A percentile compares a stretch with the other conserved stretches of the same genome.
Evolutionary conservation across 2,888 invertebrate genomes (phyloP).

Genomic region (Agrenia bidenticulata): DNA sequence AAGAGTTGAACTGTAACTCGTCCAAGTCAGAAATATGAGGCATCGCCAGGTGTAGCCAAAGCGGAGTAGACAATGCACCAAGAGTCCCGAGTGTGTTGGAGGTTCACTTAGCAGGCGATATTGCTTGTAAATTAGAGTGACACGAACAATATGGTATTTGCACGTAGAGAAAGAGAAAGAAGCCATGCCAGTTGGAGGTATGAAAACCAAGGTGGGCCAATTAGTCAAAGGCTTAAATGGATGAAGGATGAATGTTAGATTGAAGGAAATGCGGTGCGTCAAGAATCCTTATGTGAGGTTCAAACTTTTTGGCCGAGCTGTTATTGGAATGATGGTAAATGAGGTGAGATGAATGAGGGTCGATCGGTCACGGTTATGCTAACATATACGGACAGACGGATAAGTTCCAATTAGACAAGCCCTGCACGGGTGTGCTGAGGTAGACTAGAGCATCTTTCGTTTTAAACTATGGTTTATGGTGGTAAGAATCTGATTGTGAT

Average conservation of each 20-base stretch:
- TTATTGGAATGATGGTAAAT: slow-evolving; percentile 34
- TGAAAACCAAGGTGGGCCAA: slow-evolving; percentile 37
- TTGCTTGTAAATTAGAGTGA: slow-evolving; percentile 14
- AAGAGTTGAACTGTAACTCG: too few species aligned
- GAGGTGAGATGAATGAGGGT: slow-evolving; percentile 51
- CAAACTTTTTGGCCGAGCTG: background rate
- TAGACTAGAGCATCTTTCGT: background rate
- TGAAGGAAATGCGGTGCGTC: background rate
- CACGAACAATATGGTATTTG: slow-evolving; percentile 19
- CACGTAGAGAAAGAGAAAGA: slow-evolving; percentile 7
- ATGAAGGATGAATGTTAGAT: slow-evolving; percentile 27
- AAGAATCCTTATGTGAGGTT: background rate
- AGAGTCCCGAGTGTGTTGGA: too few species aligned
- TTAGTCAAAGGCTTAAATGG: slow-evolving; percentile 45
- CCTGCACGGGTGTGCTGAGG: slow-evolving; percentile 23
- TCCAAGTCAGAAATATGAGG: too few species aligned
- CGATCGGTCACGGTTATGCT: slow-evolving; percentile 45
- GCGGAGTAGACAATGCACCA: too few species aligned
- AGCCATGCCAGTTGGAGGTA: slow-evolving; percentile 21
- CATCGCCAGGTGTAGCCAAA: too few species aligned
- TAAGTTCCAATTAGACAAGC: slow-evolving; percentile 34
- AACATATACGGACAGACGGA: background rate
- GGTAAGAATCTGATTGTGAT: slow-evolving; percentile 3
- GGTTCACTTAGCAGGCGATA: background rate
- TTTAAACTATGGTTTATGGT: too few species aligned